phyloP scores from a whole-genome alignment of 2,888 invertebrate genomes.

The Pandemis heparana region DNA sequence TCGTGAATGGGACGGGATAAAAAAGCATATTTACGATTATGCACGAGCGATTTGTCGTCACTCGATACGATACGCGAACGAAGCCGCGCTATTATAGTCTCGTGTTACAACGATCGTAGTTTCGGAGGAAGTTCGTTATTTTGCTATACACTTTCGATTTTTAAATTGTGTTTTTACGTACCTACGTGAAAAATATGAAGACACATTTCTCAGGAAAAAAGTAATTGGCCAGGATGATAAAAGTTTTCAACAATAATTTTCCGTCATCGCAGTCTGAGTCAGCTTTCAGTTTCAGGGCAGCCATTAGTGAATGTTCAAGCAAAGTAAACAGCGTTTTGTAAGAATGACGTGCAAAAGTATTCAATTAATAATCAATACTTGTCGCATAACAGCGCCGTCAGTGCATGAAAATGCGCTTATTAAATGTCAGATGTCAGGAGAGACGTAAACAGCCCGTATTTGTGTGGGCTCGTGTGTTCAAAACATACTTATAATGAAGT shows the following conservation, averaged over 20 bases:
- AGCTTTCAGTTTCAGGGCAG: slow-evolving; percentile 46
- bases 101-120: slow-evolving; percentile 66
- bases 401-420: slow-evolving; percentile 41
- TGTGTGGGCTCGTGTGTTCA: not conserved
- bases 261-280: slow-evolving; percentile 41
- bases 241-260: slow-evolving; percentile 45
- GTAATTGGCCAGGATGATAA: slow-evolving; percentile 17
- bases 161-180: not conserved
- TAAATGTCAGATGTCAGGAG: slow-evolving; percentile 33
- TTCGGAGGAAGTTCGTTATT: slow-evolving; percentile 18
- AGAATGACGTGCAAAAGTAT: slow-evolving; percentile 23
- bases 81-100: slow-evolving; percentile 76
- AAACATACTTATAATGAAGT: not conserved
- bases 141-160: slow-evolving; percentile 12
- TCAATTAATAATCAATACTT: slow-evolving; percentile 39
- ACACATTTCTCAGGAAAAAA: not conserved
- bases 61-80: slow-evolving; percentile 71
- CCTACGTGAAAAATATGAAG: not conserved
- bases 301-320: slow-evolving; percentile 52
- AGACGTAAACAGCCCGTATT: slow-evolving; percentile 22
- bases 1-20: slow-evolving; percentile 69
- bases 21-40: slow-evolving; percentile 81
- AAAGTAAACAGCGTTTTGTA: slow-evolving; percentile 46
- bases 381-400: slow-evolving; percentile 25
- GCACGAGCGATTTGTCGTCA: slow-evolving; percentile 83